Conservation (phyloP, 2,888 invertebrate genomes). For the Gisinianus flammeolus region DNA sequence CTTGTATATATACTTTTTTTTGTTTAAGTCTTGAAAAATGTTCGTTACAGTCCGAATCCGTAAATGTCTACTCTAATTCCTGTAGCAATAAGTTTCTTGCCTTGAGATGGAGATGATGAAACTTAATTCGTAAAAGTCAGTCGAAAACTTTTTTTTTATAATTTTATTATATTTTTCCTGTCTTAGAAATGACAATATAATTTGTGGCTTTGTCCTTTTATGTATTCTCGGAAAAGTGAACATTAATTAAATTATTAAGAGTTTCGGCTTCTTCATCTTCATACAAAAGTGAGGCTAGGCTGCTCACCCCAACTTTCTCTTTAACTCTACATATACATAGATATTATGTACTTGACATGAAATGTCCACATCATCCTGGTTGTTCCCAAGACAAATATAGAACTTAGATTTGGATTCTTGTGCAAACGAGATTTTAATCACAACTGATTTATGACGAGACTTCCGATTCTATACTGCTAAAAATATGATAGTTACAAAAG, state of each 20-base stretch:
- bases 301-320: too few species aligned
- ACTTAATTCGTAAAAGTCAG: conserved; percentile 5
- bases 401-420: neutral
- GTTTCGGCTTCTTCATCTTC: conserved; percentile 9
- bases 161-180: neutral
- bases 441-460: too few species aligned
- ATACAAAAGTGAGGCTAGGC: too few species aligned
- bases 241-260: conserved; percentile 15
- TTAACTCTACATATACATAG: too few species aligned
- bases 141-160: neutral
- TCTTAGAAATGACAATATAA: conserved; percentile 20
- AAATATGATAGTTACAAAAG: too few species aligned
- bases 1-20: too few species aligned
- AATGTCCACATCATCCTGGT: neutral
- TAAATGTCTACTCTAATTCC: conserved; percentile 7
- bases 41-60: too few species aligned
- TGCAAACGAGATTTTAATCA: too few species aligned
- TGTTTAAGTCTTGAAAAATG: too few species aligned
- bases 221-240: neutral
- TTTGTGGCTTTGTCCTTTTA: conserved; percentile 28
- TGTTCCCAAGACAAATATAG: neutral
- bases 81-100: too few species aligned
- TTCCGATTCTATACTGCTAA: too few species aligned
- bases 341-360: neutral
- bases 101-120: neutral